phyloP scores from a whole-genome alignment of 2,113 vertebrate genomes.

The Scortum barcoo region DNA sequence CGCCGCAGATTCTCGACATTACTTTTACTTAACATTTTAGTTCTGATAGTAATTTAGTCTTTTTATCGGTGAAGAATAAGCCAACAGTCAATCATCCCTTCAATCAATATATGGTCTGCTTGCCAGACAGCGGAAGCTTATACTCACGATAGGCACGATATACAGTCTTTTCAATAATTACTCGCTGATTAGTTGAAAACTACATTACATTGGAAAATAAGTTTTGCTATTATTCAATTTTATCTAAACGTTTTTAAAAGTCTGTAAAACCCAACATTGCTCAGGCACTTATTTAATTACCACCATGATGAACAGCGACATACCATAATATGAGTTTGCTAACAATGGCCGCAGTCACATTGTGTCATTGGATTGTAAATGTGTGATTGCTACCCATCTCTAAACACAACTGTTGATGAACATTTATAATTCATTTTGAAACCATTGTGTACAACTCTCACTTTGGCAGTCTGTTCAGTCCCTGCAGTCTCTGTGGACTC shows the following conservation, averaged over 20 bases:
- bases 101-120: too few species aligned
- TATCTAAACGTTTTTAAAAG: too few species aligned
- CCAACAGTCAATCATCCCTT: too few species aligned
- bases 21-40: too few species aligned
- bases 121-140: too few species aligned
- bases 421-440: not conserved
- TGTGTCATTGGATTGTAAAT: not conserved
- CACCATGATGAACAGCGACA: not conserved
- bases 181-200: not conserved
- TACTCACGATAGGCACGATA: not conserved
- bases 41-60: too few species aligned
- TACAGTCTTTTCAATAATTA: not conserved
- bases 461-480: conserved; percentile 11
- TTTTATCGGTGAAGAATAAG: too few species aligned
- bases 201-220: too few species aligned
- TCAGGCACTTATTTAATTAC: not conserved
- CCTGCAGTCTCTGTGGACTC: not conserved
- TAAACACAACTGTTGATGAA: not conserved
- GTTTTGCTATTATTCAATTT: too few species aligned
- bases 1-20: too few species aligned
- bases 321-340: not conserved
- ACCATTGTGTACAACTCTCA: not conserved
- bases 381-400: not conserved
- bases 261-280: too few species aligned
- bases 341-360: not conserved